Base-by-base conservation (phyloP, 1,140 invertebrate species). In the Orius insidiosus region DNA sequence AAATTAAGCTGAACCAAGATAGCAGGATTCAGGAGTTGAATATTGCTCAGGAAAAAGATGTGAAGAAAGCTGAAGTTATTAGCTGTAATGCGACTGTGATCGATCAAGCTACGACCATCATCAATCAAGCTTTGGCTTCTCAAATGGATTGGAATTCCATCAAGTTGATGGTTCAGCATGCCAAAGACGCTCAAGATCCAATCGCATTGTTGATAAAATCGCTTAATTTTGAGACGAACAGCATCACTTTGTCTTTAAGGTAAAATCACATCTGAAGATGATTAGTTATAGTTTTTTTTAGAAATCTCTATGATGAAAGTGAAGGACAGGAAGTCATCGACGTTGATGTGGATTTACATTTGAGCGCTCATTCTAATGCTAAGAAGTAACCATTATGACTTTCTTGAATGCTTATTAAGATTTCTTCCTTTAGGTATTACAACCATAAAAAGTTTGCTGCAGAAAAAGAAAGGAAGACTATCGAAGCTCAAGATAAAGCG, bases 91-190 rank as follows among this genome's bases (percentile, higher is more conserved):
- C 86, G 52, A 65, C 67, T 39, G 60, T 95, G 24, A 89, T 98
- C 2, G 90, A 98, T 48, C 77, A 77, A 51, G 88, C 88, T 0
- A 80, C 96, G 49, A 55, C 79, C 10, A 78, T 87, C 5, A 73
- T 98, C 19, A 77, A 86, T 55, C 79, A 78, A 55, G 81, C 88
- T 3, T 62, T 98, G 33, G 95, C 94, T 2, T 90, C 83, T 66
- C 75, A 96, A 72, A 75, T 96, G 58, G 76, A 86, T 38, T 99
- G 96, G 95, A 71, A 78, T 36, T 86, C 95, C 55, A 95, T 99
- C 55, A 64, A 78, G 36, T 69, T 76, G 31, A 63, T 95, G 31
- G 72, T 98, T 0, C 81, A 88, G 56, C 83, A 89, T 52, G 89
- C 89, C 0, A 75, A 85, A 58, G 63, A 67, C 9, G 71, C 74